Evolutionary conservation across 2,888 invertebrate species (phyloP).

Genomic region (Leucophora obtusa): DNA sequence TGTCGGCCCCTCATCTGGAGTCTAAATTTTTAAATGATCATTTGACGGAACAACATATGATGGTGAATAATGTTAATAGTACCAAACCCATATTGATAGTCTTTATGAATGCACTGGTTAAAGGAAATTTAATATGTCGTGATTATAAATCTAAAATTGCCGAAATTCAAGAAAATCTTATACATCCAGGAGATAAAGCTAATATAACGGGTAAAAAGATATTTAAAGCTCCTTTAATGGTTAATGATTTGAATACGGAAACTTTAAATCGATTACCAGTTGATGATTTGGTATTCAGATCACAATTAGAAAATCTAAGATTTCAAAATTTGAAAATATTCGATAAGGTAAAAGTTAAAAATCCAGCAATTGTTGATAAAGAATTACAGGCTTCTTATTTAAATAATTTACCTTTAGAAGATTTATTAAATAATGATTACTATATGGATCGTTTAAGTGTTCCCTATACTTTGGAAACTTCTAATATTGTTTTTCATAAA

Average conservation of each 20-base stretch:
- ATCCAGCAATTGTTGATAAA: conserved; percentile 52
- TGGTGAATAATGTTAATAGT: conserved; percentile 42
- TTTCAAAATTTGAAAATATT: conserved; percentile 70
- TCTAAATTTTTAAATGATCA: conserved; percentile 69
- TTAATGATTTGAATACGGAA: conserved; percentile 61
- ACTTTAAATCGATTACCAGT: conserved; percentile 67
- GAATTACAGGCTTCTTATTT: conserved; percentile 65
- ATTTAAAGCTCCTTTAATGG: conserved; percentile 67
- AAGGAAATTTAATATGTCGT: conserved; percentile 67
- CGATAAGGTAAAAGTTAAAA: conserved; percentile 66
- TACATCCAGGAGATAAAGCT: conserved; percentile 69
- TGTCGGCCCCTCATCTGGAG: conserved; percentile 66
- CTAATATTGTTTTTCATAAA: conserved; percentile 69
- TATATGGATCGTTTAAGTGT: conserved; percentile 69
- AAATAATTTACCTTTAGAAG: conserved; percentile 67
- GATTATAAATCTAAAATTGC: conserved; percentile 69
- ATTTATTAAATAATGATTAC: conserved; percentile 66
- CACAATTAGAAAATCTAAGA: conserved; percentile 42
- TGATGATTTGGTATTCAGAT: conserved; percentile 67
- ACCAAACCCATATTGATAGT: conserved; percentile 66
- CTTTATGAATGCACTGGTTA: conserved; percentile 70
- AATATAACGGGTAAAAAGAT: conserved; percentile 70
- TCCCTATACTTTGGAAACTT: conserved; percentile 60
- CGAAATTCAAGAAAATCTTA: conserved; percentile 67
- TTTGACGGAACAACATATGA: conserved; percentile 68